A percentile compares a stretch with the other conserved stretches of the same genome.
phyloP scores from a whole-genome alignment of 2,888 invertebrate species.

The Tanypteryx hageni region DNA sequence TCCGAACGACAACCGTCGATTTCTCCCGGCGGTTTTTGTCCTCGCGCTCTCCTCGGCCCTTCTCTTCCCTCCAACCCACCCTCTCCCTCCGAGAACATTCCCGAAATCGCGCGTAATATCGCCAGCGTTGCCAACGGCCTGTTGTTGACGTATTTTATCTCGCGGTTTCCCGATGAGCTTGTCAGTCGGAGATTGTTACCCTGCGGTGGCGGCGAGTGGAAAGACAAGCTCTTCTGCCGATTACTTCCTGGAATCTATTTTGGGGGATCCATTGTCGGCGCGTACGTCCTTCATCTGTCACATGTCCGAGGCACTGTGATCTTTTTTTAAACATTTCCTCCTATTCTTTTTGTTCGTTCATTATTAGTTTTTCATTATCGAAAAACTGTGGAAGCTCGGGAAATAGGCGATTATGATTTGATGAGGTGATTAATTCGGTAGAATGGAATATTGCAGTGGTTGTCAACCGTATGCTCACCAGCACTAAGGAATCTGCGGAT shows the following conservation, averaged over 20 bases:
- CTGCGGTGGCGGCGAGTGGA: neutral
- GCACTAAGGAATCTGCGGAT: no score
- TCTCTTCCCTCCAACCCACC: neutral
- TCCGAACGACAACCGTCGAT: no score
- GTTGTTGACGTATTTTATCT: neutral
- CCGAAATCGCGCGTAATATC: neutral
- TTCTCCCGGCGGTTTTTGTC: no score
- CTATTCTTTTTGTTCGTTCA: no score
- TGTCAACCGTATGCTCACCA: no score
- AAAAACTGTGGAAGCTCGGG: no score
- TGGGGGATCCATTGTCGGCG: neutral
- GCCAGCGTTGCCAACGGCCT: neutral
- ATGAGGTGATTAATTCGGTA: no score
- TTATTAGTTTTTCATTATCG: no score
- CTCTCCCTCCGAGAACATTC: neutral
- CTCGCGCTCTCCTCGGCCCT: neutral
- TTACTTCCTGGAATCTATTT: slow-evolving; percentile 35
- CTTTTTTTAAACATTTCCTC: no score
- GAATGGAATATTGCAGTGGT: no score
- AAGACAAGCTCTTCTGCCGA: neutral
- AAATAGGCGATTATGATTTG: no score
- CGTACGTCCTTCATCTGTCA: neutral
- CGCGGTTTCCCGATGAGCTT: neutral
- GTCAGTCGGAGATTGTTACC: neutral
- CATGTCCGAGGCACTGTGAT: neutral